Evolutionary conservation across 1,140 invertebrate genomes (phyloP), one percentile per base, ranked within the genome.

Genomic region (Macrocentrus cingulum): DNA sequence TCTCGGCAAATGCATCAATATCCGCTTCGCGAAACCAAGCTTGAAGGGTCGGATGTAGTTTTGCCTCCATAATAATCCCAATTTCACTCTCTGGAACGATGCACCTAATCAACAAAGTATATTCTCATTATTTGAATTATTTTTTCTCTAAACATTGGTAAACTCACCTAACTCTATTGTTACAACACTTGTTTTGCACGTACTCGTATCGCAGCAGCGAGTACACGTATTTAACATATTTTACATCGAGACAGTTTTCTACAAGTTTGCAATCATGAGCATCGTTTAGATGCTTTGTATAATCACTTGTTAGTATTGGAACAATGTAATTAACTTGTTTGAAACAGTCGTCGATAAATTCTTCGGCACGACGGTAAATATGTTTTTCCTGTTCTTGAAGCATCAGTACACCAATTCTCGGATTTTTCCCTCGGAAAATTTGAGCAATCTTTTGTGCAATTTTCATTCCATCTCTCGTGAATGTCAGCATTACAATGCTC

Each of bases 271-370:
- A 29, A 19, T 49, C 37, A 44, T 48, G 36, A 37, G 23, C 1
- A 32, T 59, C 60, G 45, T 63, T 66, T 20, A 74, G 61, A 29
- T 44, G 63, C 16, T 67, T 42, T 6, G 72, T 59, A 41, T 75
- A 75, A 29, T 41, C 68, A 55, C 53, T 59, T 3, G 71, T 75
- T 39, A 75, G 48, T 58, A 75, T 73, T 46, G 73, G 72, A 57
- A 75, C 58, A 39, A 75, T 65, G 49, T 72, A 74, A 55, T 75
- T 58, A 6, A 73, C 72, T 71, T 74, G 71, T 36, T 65, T 66
- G 32, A 75, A 74, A 59, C 71, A 75, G 56, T 75, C 70, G 13
- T 75, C 68, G 46, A 75, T 62, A 29, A 75, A 75, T 52, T 72
- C 68, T 61, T 72, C 68, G 9, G 66, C 70, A 56, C 39, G 64